These are phyloP conservation scores for Ctenosaura bakeri DNA, from an alignment of 2,797 vertebrate species.

Conservation along the genomic window DNA sequence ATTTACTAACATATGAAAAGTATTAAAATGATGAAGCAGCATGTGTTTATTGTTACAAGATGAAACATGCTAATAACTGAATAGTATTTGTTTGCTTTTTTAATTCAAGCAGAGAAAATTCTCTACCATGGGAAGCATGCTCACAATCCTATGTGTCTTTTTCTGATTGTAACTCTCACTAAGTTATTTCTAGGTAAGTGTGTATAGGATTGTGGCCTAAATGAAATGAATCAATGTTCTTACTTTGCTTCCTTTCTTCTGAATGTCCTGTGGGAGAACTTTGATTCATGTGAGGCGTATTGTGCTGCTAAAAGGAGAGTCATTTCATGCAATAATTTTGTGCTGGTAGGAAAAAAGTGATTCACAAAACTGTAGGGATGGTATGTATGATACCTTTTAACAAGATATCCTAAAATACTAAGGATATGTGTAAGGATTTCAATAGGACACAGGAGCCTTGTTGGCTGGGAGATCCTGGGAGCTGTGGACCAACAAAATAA, in stretches of 20 bases:
- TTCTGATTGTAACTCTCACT: neutral
- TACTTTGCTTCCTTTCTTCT: conserved; percentile 4
- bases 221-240: neutral
- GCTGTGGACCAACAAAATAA: neutral
- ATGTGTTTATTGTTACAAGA: conserved; percentile 14
- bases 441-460: neutral
- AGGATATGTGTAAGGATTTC: neutral
- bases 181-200: neutral
- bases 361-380: neutral
- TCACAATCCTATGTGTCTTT: neutral
- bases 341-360: neutral
- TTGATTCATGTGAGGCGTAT: neutral
- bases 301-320: neutral
- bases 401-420: neutral
- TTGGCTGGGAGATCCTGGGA: neutral
- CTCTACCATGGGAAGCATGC: neutral
- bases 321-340: neutral
- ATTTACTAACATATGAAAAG: conserved; percentile 9
- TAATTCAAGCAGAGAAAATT: conserved; percentile 10
- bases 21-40: conserved; percentile 12
- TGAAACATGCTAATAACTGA: neutral
- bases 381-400: neutral
- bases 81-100: neutral
- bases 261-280: neutral
- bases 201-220: neutral